Percentiles rank a stretch among this genome's conserved stretches.
Evolutionary conservation across 2,797 vertebrate species (phyloP).

Genomic region (Sus cebifrons): DNA sequence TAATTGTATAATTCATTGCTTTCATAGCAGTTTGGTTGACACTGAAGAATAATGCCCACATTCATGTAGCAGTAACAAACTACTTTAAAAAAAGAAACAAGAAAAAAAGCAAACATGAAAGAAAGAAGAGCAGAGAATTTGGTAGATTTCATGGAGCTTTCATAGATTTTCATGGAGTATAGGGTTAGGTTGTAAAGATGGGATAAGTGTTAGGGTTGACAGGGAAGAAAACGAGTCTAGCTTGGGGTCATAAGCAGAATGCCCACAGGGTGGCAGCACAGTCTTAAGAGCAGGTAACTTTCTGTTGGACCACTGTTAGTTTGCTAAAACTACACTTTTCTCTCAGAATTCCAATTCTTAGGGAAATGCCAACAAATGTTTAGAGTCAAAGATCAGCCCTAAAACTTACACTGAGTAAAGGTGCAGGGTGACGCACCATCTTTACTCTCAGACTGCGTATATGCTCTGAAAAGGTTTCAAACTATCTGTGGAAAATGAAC

Average conservation of each 20-base stretch:
- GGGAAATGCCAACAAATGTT: slow-evolving; percentile 7
- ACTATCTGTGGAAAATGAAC: neutral
- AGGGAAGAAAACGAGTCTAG: neutral
- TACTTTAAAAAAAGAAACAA: neutral
- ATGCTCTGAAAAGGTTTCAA: neutral
- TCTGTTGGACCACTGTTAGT: rapidly evolving
- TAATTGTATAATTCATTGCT: neutral
- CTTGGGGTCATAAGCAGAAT: neutral
- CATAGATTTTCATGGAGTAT: too few relatives aligned
- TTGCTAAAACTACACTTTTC: neutral
- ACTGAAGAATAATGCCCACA: neutral
- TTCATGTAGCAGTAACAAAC: neutral
- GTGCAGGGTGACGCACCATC: neutral
- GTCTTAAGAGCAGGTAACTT: neutral
- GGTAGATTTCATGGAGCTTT: neutral
- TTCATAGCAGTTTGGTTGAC: slow-evolving; percentile 4
- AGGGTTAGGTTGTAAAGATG: neutral
- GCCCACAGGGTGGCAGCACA: slow-evolving; percentile 87
- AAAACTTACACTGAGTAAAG: neutral
- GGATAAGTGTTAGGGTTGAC: neutral
- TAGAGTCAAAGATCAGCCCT: slow-evolving; percentile 14
- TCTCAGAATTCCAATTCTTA: neutral
- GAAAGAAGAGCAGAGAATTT: neutral
- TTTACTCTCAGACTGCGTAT: neutral
- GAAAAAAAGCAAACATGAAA: slow-evolving; percentile 2